phyloP scores from a whole-genome alignment of 2,797 vertebrate genomes.

The Sebastes paucispinis region DNA sequence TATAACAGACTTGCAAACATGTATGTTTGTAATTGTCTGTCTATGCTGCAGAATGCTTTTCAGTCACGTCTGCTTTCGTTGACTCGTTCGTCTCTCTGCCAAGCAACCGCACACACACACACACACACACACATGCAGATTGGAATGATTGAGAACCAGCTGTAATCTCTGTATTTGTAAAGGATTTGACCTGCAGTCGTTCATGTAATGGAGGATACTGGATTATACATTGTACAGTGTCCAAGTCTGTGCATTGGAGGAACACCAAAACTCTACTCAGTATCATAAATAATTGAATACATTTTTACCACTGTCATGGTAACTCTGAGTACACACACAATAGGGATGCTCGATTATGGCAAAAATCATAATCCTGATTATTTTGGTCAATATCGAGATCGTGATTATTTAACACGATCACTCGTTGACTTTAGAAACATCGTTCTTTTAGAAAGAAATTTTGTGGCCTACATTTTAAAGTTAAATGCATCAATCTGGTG shows the following conservation, averaged over 20 bases:
- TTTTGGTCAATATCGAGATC: too few relatives aligned
- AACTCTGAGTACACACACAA: too few relatives aligned
- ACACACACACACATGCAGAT: background rate
- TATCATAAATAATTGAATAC: background rate
- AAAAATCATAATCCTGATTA: too few relatives aligned
- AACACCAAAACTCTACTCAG: background rate
- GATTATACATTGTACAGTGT: constrained; percentile 42
- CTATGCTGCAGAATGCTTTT: background rate
- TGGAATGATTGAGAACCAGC: constrained; percentile 47
- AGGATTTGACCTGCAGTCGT: constrained; percentile 44
- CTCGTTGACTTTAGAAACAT: too few relatives aligned
- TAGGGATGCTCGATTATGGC: too few relatives aligned
- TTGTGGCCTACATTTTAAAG: too few relatives aligned
- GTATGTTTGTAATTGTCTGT: background rate
- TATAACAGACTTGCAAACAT: background rate
- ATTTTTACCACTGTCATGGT: too few relatives aligned
- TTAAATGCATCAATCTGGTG: too few relatives aligned
- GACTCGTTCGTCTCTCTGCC: background rate
- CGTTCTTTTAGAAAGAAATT: too few relatives aligned
- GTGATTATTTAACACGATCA: too few relatives aligned
- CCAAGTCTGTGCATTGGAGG: background rate
- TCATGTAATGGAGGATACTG: constrained; percentile 36
- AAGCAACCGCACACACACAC: background rate
- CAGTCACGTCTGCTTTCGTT: background rate
- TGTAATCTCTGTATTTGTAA: constrained; percentile 46